A percentile compares a stretch with the other conserved stretches of the same genome.
These are phyloP conservation scores for Oncorhynchus mykiss DNA, from an alignment of 2,113 vertebrate species.

Conservation along the genomic window DNA sequence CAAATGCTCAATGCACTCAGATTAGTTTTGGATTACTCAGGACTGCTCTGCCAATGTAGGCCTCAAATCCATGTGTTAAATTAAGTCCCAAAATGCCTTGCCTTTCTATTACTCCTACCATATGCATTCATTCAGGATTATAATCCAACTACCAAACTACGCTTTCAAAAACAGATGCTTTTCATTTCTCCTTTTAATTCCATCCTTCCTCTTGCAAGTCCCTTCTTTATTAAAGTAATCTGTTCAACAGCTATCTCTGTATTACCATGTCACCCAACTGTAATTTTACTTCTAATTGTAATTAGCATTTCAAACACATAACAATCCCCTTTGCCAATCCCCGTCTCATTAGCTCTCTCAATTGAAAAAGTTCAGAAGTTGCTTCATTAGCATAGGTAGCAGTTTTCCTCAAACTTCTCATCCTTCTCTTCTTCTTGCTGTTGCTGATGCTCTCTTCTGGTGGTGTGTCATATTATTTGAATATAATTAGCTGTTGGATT, in stretches of 20 bases:
- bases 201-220: constrained; percentile 24
- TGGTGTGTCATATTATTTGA: constrained; percentile 43
- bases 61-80: constrained; percentile 2
- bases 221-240: constrained; percentile 22
- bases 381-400: constrained; percentile 73
- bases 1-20: background rate
- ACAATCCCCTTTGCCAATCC: constrained; percentile 60
- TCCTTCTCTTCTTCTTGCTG: constrained; percentile 36
- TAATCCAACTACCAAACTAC: background rate
- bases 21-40: constrained; percentile 6
- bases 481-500: constrained; percentile 39
- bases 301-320: constrained; percentile 77
- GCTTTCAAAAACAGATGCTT: constrained; percentile 3
- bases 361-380: constrained; percentile 55
- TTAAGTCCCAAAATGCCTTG: background rate
- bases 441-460: constrained; percentile 45
- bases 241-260: constrained; percentile 40
- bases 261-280: constrained; percentile 58
- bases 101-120: background rate
- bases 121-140: too few species aligned
- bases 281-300: constrained; percentile 61
- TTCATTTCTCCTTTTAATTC: constrained; percentile 12
- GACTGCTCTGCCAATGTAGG: background rate
- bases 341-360: constrained; percentile 67
- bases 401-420: constrained; percentile 48